Base-by-base conservation (phyloP, 2,113 vertebrate species). In the Alouatta palliata region DNA sequence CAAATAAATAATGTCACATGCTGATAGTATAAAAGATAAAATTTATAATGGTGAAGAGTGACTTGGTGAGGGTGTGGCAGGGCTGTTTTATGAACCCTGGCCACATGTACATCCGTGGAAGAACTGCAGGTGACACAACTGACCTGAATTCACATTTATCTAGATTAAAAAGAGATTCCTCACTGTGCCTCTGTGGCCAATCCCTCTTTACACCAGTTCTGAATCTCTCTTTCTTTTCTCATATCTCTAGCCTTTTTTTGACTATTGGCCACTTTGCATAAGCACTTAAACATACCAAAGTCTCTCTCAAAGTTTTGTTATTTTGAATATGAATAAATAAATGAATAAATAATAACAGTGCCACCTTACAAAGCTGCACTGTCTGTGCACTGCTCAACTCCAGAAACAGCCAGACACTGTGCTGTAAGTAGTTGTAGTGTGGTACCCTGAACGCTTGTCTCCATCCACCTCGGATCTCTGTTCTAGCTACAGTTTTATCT, bases 331-430 rank as follows among this genome's bases (percentile, higher is more conserved):
- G 56, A 84, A 54, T 2, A 1, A 84, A 45, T 75, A 40, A 94
- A 54, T 25, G 40, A 61, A 82, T 25, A 86, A 75, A 52, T 19
- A 88, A 3, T 3, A 94, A 19, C 7, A 43, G 6, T 20, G 8
- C 32, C 52, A 32, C 1, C 17, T 3, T 20, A 5, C 6, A 23
- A 4, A 12, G 0, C 1, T 43, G 8, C 14, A 25, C 9, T 35
- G 17, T 71, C 32, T 43, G 45, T 30, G 27, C 12, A 20, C 23
- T 47, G 14, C 8, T 27, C 25, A 49, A 61, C 37, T 84, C 30
- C 47, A 70, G 17, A 20, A 27, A 13, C 5, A 71, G 4, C 4
- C 32, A 64, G 20, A 27, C 21, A 68, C 37, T 16, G 16, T 1
- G 0, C 43, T 40, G 10, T 49, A 35, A 37, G 37, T 49, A 47